Evolutionary conservation across 1,140 invertebrate genomes (phyloP).

Genomic region (Drosophila miranda): DNA sequence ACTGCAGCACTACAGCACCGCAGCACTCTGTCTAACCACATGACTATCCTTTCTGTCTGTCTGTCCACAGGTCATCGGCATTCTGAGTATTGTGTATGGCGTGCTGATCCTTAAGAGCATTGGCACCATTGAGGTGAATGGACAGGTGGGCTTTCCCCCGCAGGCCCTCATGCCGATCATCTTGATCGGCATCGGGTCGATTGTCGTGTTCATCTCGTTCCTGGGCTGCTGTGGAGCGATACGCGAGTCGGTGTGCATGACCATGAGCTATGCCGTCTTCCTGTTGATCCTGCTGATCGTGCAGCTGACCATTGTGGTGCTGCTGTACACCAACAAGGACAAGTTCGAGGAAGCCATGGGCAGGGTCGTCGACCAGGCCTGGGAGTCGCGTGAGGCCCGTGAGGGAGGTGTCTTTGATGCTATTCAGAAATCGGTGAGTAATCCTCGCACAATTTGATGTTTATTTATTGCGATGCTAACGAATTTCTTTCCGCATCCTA

Average conservation of each 20-base stretch:
- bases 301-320: conserved; percentile 86
- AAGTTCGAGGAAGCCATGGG: conserved; percentile 80
- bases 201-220: conserved; percentile 91
- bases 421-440: conserved; percentile 68
- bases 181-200: conserved; percentile 88
- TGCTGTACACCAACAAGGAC: conserved; percentile 84
- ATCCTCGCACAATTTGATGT: neutral
- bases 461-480: neutral
- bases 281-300: conserved; percentile 86
- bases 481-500: conserved; percentile 36
- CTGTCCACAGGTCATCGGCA: conserved; percentile 84
- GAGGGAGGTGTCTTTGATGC: conserved; percentile 65
- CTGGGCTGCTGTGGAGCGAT: conserved; percentile 94
- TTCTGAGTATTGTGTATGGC: conserved; percentile 85
- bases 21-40: neutral
- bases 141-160: conserved; percentile 83
- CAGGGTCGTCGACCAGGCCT: conserved; percentile 81
- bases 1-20: too few relatives aligned
- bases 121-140: conserved; percentile 82
- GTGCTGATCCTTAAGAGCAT: conserved; percentile 84
- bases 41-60: neutral
- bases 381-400: conserved; percentile 30
- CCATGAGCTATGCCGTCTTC: conserved; percentile 88
- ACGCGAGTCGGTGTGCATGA: conserved; percentile 91
- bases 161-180: conserved; percentile 84